Conservation (phyloP, 2,888 invertebrate species). For the Lathronympha strigana region DNA sequence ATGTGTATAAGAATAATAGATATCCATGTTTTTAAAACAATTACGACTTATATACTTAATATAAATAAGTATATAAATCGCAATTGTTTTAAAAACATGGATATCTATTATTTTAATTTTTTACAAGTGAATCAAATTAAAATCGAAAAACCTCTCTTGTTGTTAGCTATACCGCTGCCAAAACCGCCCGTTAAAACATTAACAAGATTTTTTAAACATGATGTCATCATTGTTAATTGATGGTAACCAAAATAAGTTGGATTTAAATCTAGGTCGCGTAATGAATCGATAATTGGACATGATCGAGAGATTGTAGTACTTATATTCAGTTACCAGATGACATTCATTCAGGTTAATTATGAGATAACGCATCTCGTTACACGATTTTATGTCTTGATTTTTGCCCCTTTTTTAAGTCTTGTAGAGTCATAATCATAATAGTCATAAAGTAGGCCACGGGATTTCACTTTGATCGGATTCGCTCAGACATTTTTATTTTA, state of each 20-base stretch:
- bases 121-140: too few species aligned
- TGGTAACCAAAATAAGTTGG: background rate
- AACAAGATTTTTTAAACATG: background rate
- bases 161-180: too few species aligned
- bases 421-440: too few species aligned
- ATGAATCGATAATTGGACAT: constrained; percentile 15
- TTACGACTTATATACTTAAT: too few species aligned
- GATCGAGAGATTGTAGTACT: background rate
- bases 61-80: too few species aligned
- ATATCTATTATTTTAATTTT: too few species aligned
- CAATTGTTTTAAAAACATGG: too few species aligned
- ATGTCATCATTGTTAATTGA: background rate
- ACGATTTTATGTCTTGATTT: constrained; percentile 15
- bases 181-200: too few species aligned
- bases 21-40: too few species aligned
- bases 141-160: too few species aligned
- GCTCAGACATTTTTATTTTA: background rate
- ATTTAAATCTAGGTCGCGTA: constrained; percentile 13
- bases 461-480: background rate
- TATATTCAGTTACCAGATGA: constrained; percentile 20
- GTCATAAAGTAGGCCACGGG: background rate
- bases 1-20: too few species aligned
- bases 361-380: constrained; percentile 11
- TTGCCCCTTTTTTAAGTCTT: background rate
- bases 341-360: constrained; percentile 17